A percentile compares a stretch with the other conserved stretches of the same genome.
Evolutionary conservation across 2,113 vertebrate genomes (phyloP).

Genomic region (Callionymus lyra): DNA sequence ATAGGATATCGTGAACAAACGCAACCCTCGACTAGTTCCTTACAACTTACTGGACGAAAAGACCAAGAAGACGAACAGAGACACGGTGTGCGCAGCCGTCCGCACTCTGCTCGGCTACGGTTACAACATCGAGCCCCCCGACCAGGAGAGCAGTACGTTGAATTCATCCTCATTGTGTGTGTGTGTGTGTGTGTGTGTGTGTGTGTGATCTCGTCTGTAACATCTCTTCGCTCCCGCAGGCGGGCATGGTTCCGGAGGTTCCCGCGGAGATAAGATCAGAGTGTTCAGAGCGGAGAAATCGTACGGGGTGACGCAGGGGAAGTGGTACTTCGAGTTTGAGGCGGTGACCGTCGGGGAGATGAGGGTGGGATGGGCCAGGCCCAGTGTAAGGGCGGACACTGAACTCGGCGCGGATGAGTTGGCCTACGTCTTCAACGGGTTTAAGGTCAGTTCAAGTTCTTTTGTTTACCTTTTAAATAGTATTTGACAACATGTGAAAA

Average conservation of each 20-base stretch:
- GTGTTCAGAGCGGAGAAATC: conserved; percentile 84
- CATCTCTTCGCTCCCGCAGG: conserved; percentile 38
- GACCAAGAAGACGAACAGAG: conserved; percentile 88
- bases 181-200: too few relatives aligned
- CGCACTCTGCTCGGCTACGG: conserved; percentile 85
- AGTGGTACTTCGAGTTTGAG: conserved; percentile 93
- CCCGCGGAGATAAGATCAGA: conserved; percentile 69
- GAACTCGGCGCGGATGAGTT: conserved; percentile 82
- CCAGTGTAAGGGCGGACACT: conserved; percentile 73
- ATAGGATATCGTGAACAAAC: conserved; percentile 80
- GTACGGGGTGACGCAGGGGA: conserved; percentile 75
- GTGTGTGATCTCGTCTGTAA: too few relatives aligned
- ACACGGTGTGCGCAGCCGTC: conserved; percentile 82
- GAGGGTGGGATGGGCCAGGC: conserved; percentile 87
- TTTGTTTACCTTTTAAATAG: too few relatives aligned
- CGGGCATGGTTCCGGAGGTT: conserved; percentile 48
- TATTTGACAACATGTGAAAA: too few relatives aligned
- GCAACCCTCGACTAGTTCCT: conserved; percentile 85
- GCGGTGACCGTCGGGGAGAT: conserved; percentile 84
- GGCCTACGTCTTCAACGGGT: conserved; percentile 87
- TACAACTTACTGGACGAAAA: conserved; percentile 86
- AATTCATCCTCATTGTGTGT: too few relatives aligned
- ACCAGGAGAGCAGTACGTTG: conserved; percentile 82
- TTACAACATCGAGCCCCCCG: conserved; percentile 88
- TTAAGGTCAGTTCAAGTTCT: conserved; percentile 65